These are phyloP conservation scores for Drosophila kikkawai DNA, from an alignment of 1,140 invertebrate genomes.

Conservation along the genomic window DNA sequence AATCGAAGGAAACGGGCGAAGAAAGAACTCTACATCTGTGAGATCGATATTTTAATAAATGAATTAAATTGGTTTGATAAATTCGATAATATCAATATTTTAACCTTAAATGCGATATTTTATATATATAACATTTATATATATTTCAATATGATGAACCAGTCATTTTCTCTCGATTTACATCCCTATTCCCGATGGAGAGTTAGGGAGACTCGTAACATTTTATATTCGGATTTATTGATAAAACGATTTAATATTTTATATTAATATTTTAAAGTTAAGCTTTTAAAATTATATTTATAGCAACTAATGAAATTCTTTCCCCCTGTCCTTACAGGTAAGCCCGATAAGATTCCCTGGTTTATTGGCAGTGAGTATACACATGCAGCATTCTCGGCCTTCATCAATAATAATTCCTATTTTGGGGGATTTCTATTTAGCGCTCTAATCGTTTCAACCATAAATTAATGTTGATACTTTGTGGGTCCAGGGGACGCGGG, in stretches of 20 bases:
- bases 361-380: conserved; percentile 30
- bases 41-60: no score
- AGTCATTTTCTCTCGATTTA: no score
- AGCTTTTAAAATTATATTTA: neutral
- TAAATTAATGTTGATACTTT: conserved; percentile 74
- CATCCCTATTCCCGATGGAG: no score
- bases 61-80: no score
- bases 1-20: no score
- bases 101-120: no score
- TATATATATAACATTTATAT: no score
- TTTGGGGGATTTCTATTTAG: conserved; percentile 35
- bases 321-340: conserved; percentile 57
- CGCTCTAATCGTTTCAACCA: conserved; percentile 73
- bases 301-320: conserved; percentile 7
- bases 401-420: conserved; percentile 57
- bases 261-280: neutral
- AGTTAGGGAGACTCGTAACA: neutral
- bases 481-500: conserved; percentile 41
- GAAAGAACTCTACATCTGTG: neutral
- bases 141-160: no score
- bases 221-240: neutral
- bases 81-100: no score
- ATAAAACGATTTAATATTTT: neutral
- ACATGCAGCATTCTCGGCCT: conserved; percentile 6
- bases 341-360: conserved; percentile 60